Percentiles rank a stretch among this genome's conserved stretches.
Evolutionary conservation across 2,113 vertebrate species (phyloP).

Genomic region (Oreamnos americanus): DNA sequence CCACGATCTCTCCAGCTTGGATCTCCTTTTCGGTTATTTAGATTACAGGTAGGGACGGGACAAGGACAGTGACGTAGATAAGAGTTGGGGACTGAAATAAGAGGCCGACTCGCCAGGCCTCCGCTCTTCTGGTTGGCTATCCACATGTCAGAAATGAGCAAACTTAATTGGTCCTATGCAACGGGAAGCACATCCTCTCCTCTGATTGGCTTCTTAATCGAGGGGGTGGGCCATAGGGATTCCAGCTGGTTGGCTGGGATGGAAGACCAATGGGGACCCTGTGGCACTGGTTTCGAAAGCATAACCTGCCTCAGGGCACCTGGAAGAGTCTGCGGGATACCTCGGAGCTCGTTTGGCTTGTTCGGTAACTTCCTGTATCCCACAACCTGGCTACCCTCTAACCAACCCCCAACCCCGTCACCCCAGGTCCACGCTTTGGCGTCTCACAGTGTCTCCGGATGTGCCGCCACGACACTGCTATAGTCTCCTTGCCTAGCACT

Average conservation of each 20-base stretch:
- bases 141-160: neutral
- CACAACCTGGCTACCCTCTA: neutral
- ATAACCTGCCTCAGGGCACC: fast-evolving
- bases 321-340: neutral
- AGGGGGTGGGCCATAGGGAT: neutral
- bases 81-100: neutral
- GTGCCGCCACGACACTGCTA: neutral
- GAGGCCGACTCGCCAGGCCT: neutral
- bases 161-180: neutral
- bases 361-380: neutral
- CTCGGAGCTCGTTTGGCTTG: neutral
- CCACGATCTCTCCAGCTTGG: neutral
- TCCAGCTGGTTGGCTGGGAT: neutral
- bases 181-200: neutral
- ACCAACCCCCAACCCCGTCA: neutral
- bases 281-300: slow-evolving; percentile 31
- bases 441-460: neutral
- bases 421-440: neutral
- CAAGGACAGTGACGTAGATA: neutral
- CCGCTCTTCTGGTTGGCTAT: slow-evolving; percentile 16
- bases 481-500: neutral
- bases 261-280: neutral
- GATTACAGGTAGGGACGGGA: neutral
- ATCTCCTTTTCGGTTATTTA: neutral
- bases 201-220: slow-evolving; percentile 21